A percentile compares a stretch with the other conserved stretches of the same genome.
These are phyloP conservation scores for Aphidius colemani DNA, from an alignment of 2,888 invertebrate species.

Conservation along the genomic window DNA sequence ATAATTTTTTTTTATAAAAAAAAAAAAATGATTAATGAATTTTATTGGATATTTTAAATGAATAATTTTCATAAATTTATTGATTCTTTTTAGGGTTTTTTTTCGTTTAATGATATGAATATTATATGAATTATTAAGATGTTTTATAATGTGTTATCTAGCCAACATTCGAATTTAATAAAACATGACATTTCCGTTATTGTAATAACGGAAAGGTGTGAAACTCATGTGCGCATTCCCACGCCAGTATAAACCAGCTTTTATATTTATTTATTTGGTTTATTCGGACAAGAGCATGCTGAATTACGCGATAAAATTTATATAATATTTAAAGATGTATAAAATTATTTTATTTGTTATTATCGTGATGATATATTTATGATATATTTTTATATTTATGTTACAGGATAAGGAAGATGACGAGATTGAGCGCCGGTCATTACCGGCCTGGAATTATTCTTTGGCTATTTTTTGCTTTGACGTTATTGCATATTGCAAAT, in stretches of 20 bases:
- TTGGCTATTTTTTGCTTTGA: constrained; percentile 49
- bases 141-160: too few species aligned
- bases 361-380: too few species aligned
- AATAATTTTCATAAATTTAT: too few species aligned
- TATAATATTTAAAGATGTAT: not conserved
- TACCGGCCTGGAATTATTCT: constrained; percentile 59
- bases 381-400: too few species aligned
- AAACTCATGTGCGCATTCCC: constrained; percentile 17
- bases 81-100: too few species aligned
- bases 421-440: constrained; percentile 64
- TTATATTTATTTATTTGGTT: too few species aligned
- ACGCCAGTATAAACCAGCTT: constrained; percentile 2
- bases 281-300: not conserved
- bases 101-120: too few species aligned
- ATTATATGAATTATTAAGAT: too few species aligned
- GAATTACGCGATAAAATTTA: constrained; percentile 22
- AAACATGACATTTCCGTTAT: constrained; percentile 14
- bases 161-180: too few species aligned
- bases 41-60: too few species aligned
- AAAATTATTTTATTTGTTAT: constrained; percentile 9
- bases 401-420: constrained; percentile 53
- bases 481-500: constrained; percentile 43
- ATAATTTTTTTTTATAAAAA: too few species aligned
- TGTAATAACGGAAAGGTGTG: constrained; percentile 21
- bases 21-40: too few species aligned